Evolutionary conservation across 2,888 invertebrate species (phyloP), one percentile per base, ranked within the genome.

Genomic region (Drosophila quinaria): DNA sequence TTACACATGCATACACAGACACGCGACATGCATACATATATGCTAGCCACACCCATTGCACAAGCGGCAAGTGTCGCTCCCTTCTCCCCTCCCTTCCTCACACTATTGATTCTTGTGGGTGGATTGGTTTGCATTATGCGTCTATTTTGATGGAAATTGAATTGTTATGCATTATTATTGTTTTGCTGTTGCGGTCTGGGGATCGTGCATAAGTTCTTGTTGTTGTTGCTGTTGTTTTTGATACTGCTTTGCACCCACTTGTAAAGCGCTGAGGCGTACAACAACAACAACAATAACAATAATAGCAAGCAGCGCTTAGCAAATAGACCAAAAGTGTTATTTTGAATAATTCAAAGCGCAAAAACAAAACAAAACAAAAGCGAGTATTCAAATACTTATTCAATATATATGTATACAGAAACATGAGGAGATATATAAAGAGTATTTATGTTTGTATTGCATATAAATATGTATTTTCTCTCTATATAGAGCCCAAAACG

Each of bases 331-430:
- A 82, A 84, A 86, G 78, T 82, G 80, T 80, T 80, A 86, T 88
- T 86, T 86, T 88, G 87, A 84, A 84, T 84, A 83, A 87, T 86
- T 80, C 75, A 81, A 89, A 89, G 67, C 70, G 64, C 75, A 78
- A 82, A 86, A 86, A 49, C 65, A 49, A 63, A 86, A 49, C 65
- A 49, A 63, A 44, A 54, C 61, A 60, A 51, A 35, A 66, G 25
- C 80, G 68, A 74, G 69, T 65, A 54, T 58, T 54, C 70, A 72
- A 80, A 84, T 77, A 70, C 62, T 61, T 63, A 63, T n/a, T n/a
- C n/a, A n/a, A n/a, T 68, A 50, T 17, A 46, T 37, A 39, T 25
- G 35, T 52, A 33, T 31, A 42, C 47, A 29, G 15, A 56, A 55
- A 46, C 35, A 10, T 60, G 22, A 35, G 9, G 31, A 46, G 8